Evolutionary conservation across 2,888 invertebrate genomes (phyloP).

Genomic region (Dynastes maya): DNA sequence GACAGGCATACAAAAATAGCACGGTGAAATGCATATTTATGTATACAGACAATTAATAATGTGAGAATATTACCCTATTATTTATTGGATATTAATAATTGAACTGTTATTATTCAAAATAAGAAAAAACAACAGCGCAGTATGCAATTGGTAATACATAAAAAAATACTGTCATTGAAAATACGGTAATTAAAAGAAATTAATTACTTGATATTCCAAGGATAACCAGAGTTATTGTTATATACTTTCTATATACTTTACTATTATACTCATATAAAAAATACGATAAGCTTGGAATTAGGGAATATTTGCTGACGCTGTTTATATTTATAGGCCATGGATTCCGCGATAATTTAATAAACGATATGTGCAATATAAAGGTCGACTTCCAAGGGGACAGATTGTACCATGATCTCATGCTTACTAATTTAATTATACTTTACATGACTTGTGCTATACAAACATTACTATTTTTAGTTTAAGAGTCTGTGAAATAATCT

Average conservation of each 20-base stretch:
- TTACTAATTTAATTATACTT: conserved; percentile 11
- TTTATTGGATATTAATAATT: too few species aligned
- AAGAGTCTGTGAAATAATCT: background rate
- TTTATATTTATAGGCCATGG: background rate
- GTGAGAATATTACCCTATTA: too few species aligned
- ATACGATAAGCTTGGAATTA: conserved; percentile 15
- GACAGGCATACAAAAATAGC: too few species aligned
- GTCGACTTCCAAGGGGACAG: background rate
- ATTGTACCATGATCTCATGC: background rate
- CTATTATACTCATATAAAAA: background rate
- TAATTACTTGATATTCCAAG: too few species aligned
- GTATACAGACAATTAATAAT: too few species aligned
- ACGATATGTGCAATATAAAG: background rate
- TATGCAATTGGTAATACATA: too few species aligned
- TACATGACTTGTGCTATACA: background rate
- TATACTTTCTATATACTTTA: background rate
- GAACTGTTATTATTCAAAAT: too few species aligned
- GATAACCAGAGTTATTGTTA: too few species aligned
- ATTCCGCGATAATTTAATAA: conserved; percentile 19
- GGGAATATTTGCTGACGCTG: background rate
- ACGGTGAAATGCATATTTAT: too few species aligned
- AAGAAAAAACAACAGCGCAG: too few species aligned
- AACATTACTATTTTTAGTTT: background rate
- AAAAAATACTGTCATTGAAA: too few species aligned
- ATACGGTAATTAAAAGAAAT: too few species aligned